These are phyloP conservation scores for Ptychoptera contaminata DNA, from an alignment of 2,888 invertebrate species.

Conservation along the genomic window DNA sequence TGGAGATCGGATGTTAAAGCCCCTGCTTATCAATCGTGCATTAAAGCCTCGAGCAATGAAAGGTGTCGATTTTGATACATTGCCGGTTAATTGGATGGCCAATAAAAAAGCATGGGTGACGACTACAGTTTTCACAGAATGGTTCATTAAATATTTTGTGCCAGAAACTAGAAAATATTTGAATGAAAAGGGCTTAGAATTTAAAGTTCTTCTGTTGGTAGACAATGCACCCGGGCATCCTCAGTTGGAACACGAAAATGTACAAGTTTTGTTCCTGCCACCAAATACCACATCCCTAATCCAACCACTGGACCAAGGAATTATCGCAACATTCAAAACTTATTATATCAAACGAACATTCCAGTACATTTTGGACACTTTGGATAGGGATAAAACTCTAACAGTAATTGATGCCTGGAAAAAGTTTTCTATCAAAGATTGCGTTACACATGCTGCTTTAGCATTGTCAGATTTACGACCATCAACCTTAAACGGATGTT, in stretches of 20 bases:
- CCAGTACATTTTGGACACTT: background rate
- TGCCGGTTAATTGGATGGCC: background rate
- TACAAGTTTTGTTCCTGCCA: slow-evolving; percentile 2
- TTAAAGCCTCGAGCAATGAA: background rate
- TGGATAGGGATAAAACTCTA: no score
- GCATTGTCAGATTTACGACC: slow-evolving; percentile 10
- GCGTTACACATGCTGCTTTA: background rate
- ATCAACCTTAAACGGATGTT: slow-evolving; percentile 14
- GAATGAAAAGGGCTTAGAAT: slow-evolving; percentile 8
- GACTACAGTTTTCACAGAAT: background rate
- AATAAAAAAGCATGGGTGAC: no score
- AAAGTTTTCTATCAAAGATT: background rate
- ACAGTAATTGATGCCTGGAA: background rate
- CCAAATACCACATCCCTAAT: slow-evolving; percentile 1
- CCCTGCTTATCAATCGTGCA: background rate
- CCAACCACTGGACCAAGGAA: slow-evolving; percentile 12
- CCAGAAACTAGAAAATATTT: slow-evolving; percentile 11
- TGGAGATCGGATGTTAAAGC: background rate
- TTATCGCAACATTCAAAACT: slow-evolving; percentile 17
- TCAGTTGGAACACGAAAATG: slow-evolving; percentile 1
- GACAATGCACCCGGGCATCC: slow-evolving; percentile 11
- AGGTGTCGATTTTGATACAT: background rate
- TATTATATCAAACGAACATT: slow-evolving; percentile 4
- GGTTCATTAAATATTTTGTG: slow-evolving; percentile 9
- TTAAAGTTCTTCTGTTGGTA: slow-evolving; percentile 11